Evolutionary conservation across 2,113 vertebrate species (phyloP).

Genomic region (Gallinago jamesoni): DNA sequence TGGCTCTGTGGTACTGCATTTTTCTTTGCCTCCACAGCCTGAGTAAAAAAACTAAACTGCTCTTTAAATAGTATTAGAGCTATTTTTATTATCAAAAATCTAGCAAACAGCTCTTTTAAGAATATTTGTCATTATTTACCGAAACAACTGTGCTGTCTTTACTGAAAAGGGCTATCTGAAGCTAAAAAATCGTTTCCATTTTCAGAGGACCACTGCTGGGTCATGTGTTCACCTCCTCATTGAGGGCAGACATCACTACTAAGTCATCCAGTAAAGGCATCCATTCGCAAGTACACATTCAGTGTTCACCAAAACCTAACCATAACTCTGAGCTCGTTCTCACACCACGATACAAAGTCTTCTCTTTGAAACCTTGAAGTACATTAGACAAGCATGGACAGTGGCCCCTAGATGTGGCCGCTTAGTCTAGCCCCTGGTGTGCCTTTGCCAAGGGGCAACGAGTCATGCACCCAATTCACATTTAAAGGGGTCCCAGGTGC

Average conservation of each 20-base stretch:
- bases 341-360: not conserved
- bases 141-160: not conserved
- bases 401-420: no score
- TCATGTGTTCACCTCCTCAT: not conserved
- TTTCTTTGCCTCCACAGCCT: not conserved
- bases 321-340: not conserved
- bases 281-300: not conserved
- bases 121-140: not conserved
- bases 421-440: rapidly evolving
- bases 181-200: not conserved
- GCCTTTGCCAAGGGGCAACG: rapidly evolving
- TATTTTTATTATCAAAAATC: not conserved
- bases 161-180: not conserved
- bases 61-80: not conserved
- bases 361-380: not conserved
- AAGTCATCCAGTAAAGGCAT: not conserved
- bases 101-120: not conserved
- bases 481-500: rapidly evolving
- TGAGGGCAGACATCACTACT: not conserved
- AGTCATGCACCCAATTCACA: rapidly evolving
- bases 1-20: not conserved
- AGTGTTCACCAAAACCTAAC: not conserved
- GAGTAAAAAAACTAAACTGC: not conserved
- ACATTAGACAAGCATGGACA: not conserved
- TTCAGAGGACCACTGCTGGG: no score